These are phyloP conservation scores for Halichondria panicea DNA, from an alignment of 37 sponge, comb jelly and placozoan species.

Conservation along the genomic window DNA sequence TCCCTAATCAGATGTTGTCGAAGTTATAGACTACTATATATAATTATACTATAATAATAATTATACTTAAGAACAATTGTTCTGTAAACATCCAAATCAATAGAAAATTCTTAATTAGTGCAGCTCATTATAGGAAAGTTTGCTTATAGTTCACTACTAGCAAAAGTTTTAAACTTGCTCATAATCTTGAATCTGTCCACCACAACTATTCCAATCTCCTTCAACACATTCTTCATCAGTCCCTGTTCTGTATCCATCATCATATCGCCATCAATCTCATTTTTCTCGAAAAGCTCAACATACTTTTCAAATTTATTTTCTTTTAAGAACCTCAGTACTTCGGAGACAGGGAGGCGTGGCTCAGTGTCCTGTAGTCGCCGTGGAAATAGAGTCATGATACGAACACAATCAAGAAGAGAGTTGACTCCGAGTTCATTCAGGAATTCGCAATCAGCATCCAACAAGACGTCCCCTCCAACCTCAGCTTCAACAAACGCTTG, in stretches of 20 bases:
- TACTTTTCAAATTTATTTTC: slow-evolving; percentile 3
- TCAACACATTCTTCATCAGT: neutral
- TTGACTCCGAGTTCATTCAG: slow-evolving; percentile 1
- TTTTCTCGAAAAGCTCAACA: neutral
- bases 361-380: neutral
- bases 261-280: slow-evolving; percentile 9
- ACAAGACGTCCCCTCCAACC: neutral
- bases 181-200: neutral
- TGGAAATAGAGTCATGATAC: neutral
- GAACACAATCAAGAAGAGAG: neutral
- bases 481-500: neutral
- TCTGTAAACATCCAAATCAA: too few species aligned
- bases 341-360: neutral
- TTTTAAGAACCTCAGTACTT: neutral
- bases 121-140: neutral
- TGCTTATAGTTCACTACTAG: neutral
- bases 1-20: too few species aligned
- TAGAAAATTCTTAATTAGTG: too few species aligned
- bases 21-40: too few species aligned
- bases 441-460: neutral
- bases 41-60: too few species aligned
- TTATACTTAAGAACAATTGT: too few species aligned
- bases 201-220: neutral
- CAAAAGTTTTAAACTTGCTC: slow-evolving; percentile 6
- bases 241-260: neutral